Percentiles rank a stretch among this genome's conserved stretches.
Evolutionary conservation across 2,113 vertebrate species (phyloP).

Genomic region (Vicugna pacos): DNA sequence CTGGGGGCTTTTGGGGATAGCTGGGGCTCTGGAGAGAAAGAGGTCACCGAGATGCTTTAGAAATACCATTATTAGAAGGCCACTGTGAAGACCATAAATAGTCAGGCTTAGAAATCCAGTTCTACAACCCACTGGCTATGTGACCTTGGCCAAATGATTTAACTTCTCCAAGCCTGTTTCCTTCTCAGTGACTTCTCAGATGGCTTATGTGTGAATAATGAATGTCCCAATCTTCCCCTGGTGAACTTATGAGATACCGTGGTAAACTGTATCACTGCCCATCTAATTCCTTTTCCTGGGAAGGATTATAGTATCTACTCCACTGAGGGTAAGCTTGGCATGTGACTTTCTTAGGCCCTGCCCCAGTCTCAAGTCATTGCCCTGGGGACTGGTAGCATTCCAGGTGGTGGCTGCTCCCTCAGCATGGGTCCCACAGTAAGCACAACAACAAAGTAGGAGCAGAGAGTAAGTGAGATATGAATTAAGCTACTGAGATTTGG

Average conservation of each 20-base stretch:
- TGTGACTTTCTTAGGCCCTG: background rate
- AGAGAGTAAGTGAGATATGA: background rate
- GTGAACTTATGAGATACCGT: background rate
- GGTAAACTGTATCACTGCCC: background rate
- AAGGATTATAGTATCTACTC: fast-evolving
- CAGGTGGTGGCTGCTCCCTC: too few species aligned
- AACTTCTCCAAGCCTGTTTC: background rate
- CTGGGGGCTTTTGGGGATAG: background rate
- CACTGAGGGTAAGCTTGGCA: background rate
- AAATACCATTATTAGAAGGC: background rate
- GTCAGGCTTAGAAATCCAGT: background rate
- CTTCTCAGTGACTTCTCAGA: background rate
- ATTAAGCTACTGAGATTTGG: background rate
- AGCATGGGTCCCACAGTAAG: background rate
- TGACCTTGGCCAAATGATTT: background rate
- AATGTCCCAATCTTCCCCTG: background rate
- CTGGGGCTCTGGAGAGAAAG: background rate
- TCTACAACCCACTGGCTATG: background rate
- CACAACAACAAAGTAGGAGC: background rate
- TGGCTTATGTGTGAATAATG: background rate
- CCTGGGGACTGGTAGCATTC: background rate
- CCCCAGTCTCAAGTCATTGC: background rate
- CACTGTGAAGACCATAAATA: background rate
- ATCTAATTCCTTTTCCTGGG: too few species aligned
- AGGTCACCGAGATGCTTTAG: background rate